Evolutionary conservation across 2,888 invertebrate genomes (phyloP), one percentile per base, ranked within the genome.

Genomic region (Catocala sponsa): DNA sequence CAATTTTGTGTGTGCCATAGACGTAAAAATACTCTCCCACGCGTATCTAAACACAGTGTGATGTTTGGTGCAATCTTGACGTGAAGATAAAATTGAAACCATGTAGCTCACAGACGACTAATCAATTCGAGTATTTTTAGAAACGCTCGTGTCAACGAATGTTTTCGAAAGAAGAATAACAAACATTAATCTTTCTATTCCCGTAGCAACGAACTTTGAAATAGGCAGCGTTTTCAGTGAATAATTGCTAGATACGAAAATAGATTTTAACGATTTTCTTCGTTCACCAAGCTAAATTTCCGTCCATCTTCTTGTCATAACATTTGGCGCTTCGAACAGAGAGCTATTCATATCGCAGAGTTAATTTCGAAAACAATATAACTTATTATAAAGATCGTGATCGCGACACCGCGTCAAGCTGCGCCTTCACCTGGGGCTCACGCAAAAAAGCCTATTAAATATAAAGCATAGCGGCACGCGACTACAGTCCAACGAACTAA

Each of bases 391-490:
- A 52, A 44, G 15, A 56, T 59, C 47, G 46, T 58, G 66, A 70
- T 65, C 55, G 63, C 67, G 62, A 64, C 61, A 56, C 43, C 68
- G 75, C 72, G 72, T 74, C 82, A 81, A 79, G 82, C 78, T 78
- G 79, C 75, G 82, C 64, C 66, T 61, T 69, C 76, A 69, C 70
- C 65, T 80, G 78, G 69, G 68, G 72, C 73, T 65, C 32, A 55
- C 50, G 56, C 48, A 64, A 62, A 75, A 89, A 87, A 87, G 82
- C 78, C 79, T 79, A 86, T 87, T 82, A 82, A 85, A 84, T 78
- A 81, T 74, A 85, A 84, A 82, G 80, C 77, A 77, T 70, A 63
- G 58, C 83, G 90, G 92, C 93, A 92, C 93, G 93, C 91, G 92
- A 88, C 93, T 72, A 75, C 75, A 81, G 74, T 78, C 79, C 82